phyloP scores from a whole-genome alignment of 2,113 vertebrate species.

The Jacana jacana region DNA sequence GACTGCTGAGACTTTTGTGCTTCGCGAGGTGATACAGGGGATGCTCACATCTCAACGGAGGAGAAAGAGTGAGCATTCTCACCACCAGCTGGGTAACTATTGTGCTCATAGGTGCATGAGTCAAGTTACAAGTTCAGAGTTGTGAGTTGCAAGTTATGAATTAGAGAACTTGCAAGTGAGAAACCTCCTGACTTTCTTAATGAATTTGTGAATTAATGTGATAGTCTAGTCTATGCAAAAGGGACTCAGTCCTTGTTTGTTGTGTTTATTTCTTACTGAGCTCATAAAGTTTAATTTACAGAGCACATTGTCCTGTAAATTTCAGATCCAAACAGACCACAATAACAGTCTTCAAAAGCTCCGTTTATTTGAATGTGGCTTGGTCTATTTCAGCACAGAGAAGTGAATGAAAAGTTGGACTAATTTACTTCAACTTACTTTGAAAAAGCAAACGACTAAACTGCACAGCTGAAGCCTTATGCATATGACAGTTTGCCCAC shows the following conservation, averaged over 20 bases:
- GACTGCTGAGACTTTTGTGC: background rate
- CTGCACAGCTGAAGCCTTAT: background rate
- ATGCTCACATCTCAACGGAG: rapidly evolving
- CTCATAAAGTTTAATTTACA: background rate
- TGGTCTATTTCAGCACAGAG: background rate
- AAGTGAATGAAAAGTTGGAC: background rate
- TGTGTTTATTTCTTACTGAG: background rate
- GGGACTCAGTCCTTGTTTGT: background rate
- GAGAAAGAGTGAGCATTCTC: background rate
- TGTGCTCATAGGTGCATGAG: background rate
- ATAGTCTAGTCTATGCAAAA: background rate
- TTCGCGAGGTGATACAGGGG: background rate
- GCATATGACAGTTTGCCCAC: background rate
- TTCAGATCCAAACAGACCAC: background rate
- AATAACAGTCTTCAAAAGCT: background rate
- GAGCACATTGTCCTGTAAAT: background rate
- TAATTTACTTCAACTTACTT: background rate
- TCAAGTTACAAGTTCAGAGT: background rate
- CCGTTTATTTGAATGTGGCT: background rate
- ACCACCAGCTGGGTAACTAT: background rate
- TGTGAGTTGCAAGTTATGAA: background rate
- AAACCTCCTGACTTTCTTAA: background rate
- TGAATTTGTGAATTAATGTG: background rate
- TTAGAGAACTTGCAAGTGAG: background rate
- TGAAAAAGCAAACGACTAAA: background rate